phyloP scores from a whole-genome alignment of 2,888 invertebrate genomes.

The Meiosimyza decipiens region DNA sequence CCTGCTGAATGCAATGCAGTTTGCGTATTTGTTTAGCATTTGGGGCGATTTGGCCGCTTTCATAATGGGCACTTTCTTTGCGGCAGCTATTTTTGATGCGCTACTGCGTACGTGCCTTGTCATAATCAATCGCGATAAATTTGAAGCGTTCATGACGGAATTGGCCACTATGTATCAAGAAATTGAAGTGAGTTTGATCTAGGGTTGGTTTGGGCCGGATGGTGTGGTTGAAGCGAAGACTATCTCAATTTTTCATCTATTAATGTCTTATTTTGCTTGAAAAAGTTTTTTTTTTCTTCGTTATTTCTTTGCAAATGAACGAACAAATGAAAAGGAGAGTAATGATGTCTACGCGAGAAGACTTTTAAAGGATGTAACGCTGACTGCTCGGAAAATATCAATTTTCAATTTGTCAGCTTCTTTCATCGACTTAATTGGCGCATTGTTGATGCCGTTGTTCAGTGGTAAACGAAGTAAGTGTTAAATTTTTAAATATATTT shows the following conservation, averaged over 20 bases:
- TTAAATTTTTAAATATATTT: background rate
- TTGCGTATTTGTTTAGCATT: constrained; percentile 53
- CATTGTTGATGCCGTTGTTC: constrained; percentile 54
- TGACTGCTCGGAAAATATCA: constrained; percentile 54
- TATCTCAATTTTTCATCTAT: constrained; percentile 34
- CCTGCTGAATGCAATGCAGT: constrained; percentile 57
- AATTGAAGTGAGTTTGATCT: constrained; percentile 50
- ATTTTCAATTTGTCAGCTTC: constrained; percentile 56
- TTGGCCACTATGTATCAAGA: constrained; percentile 51
- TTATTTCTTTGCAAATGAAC: constrained; percentile 1
- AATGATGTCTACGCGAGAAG: constrained; percentile 44
- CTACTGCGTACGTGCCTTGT: constrained; percentile 57
- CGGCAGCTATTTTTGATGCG: constrained; percentile 56
- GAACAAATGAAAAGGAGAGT: constrained; percentile 39
- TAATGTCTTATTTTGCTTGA: constrained; percentile 5
- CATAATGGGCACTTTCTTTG: constrained; percentile 58
- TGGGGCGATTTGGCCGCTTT: constrained; percentile 55
- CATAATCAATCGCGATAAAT: constrained; percentile 51
- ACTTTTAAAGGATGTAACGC: constrained; percentile 48
- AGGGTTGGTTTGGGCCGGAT: background rate
- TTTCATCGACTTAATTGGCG: constrained; percentile 53
- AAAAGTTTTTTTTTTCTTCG: constrained; percentile 14
- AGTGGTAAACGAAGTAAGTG: constrained; percentile 49
- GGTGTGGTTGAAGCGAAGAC: constrained; percentile 1
- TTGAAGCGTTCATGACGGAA: constrained; percentile 56